Percentiles rank a stretch among this genome's conserved stretches.
Conservation (phyloP, 2,797 vertebrate genomes). For the Enteromius fasciolatus region DNA sequence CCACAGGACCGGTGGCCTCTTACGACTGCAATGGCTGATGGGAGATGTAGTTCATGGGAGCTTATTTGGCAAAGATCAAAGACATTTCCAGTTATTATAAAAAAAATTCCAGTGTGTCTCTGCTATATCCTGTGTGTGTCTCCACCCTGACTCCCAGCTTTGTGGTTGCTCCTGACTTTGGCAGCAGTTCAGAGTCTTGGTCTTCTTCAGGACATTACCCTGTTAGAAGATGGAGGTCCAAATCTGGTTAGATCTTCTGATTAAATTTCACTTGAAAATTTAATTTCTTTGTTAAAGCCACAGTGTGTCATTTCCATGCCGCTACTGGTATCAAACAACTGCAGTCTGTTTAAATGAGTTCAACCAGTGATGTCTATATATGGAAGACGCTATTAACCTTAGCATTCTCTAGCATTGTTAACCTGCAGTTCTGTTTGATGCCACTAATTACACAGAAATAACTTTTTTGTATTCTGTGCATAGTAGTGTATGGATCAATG, state of each 20-base stretch:
- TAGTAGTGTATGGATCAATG: background rate
- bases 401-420: background rate
- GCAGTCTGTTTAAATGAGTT: background rate
- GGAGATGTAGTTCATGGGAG: constrained; percentile 46
- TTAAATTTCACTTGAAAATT: constrained; percentile 23
- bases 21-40: constrained; percentile 24
- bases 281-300: background rate
- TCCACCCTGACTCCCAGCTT: constrained; percentile 32
- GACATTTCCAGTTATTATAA: constrained; percentile 58
- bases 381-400: background rate
- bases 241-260: constrained; percentile 23
- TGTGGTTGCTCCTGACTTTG: constrained; percentile 34
- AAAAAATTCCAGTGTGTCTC: constrained; percentile 57
- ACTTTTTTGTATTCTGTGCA: background rate
- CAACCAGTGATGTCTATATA: background rate
- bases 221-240: constrained; percentile 29
- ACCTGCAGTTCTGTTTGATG: background rate
- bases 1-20: background rate
- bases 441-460: background rate
- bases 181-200: constrained; percentile 23
- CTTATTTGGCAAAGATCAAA: constrained; percentile 54
- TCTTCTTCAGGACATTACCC: constrained; percentile 58
- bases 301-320: background rate
- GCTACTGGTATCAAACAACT: background rate
- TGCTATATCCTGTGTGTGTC: constrained; percentile 46